Evolutionary conservation across 2,113 vertebrate genomes (phyloP).

Genomic region (Vireo altiloquus): DNA sequence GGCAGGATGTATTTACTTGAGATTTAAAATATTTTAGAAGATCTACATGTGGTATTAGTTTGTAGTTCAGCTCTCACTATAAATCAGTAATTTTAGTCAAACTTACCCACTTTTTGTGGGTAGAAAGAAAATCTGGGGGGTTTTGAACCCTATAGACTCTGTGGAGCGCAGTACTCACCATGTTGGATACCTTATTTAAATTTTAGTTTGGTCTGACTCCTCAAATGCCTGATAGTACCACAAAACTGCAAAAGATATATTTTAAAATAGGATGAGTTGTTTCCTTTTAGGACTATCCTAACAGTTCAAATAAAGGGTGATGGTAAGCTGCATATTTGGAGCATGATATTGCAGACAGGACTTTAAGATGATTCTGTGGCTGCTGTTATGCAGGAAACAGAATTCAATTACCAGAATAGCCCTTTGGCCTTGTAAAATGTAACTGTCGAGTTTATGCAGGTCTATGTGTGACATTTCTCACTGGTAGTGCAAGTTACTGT

Average conservation of each 20-base stretch:
- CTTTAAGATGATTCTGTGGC: background rate
- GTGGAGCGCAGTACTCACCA: rapidly evolving
- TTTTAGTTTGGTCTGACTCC: background rate
- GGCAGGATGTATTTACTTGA: background rate
- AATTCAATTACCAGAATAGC: slow-evolving; percentile 27
- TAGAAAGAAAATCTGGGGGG: background rate
- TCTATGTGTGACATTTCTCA: background rate
- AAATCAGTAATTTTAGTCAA: background rate
- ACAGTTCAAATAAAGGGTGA: background rate
- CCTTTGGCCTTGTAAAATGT: slow-evolving; percentile 16
- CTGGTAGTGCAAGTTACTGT: background rate
- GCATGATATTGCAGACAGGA: background rate
- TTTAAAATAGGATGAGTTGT: background rate
- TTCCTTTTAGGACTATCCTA: background rate
- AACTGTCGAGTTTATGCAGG: background rate
- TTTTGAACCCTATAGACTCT: background rate
- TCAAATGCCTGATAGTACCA: background rate
- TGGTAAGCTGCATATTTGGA: background rate
- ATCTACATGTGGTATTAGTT: background rate
- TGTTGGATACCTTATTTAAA: background rate
- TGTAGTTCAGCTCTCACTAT: background rate
- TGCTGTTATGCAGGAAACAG: slow-evolving; percentile 3
- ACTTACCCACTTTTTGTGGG: background rate
- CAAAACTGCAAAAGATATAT: background rate
- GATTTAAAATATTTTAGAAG: background rate